Evolutionary conservation across 2,113 vertebrate species (phyloP), one percentile per base, ranked within the genome.

Genomic region (Mystacornis crossleyi): DNA sequence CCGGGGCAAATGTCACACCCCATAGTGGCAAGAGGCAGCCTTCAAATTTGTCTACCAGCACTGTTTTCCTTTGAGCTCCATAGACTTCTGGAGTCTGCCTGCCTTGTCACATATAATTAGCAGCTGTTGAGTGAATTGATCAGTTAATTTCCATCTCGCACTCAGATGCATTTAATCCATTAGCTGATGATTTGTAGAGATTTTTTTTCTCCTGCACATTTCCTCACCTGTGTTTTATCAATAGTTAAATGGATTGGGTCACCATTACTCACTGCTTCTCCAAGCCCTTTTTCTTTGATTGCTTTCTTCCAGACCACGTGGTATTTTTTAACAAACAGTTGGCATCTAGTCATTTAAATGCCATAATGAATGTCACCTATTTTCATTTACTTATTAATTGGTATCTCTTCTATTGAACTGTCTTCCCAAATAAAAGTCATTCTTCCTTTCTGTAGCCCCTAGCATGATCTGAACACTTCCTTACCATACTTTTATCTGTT

Each of bases 71-170:
- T 65, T 36, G 26, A 89, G 58, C 40, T 92, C 70, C 61, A 5
- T 24, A 54, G 64, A 48, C 72, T 71, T 97, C 62, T 61, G 74
- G 57, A 95, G 69, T 89, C 86, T 84, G 40, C 25, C 28, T 95
- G 86, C 74, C 96, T 88, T 97, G 97, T 97, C 97, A 96, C 89
- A 90, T 93, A 69, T 94, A 97, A 97, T 97, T 97, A 97, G 93
- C 65, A 92, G 92, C 95, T 97, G 96, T 80, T 97, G 92, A 97
- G 74, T 97, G 97, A 96, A 97, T 96, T 97, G 97, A 97, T 97
- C 97, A 93, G 86, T 96, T 97, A 97, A 97, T 97, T 97, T 97
- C 81, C 92, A 66, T 97, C 92, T 97, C 13, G 0, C 36, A 90
- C 89, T 91, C 88, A 93, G 93, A 93, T 90, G 84, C 86, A 78